phyloP scores from a whole-genome alignment of 92 coral and sea anemone genomes.

The Paramuricea clavata region DNA sequence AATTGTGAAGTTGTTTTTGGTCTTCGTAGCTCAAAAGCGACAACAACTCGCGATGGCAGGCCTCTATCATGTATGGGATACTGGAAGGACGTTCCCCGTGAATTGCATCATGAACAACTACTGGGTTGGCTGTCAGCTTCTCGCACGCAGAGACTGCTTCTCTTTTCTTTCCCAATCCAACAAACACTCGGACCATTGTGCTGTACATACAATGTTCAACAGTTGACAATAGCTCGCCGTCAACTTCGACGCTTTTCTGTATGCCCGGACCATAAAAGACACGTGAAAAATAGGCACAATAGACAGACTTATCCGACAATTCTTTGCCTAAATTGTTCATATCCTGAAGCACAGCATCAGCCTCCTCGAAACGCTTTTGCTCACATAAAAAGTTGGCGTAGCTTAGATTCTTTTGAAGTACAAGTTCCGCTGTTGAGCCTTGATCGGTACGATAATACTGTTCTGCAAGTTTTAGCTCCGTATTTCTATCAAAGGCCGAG shows the following conservation, averaged over 20 bases:
- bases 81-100: background rate
- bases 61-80: slow-evolving; percentile 9
- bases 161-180: background rate
- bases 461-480: background rate
- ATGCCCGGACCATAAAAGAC: background rate
- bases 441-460: background rate
- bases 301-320: background rate
- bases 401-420: background rate
- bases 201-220: background rate
- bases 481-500: background rate
- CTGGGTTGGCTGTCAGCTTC: background rate
- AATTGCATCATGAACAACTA: background rate
- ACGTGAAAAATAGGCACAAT: background rate
- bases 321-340: background rate
- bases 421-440: background rate
- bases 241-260: no score
- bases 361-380: no score
- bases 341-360: background rate
- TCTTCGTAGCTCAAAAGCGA: background rate
- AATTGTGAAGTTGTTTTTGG: no score
- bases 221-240: no score
- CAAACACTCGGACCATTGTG: background rate
- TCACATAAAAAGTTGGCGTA: no score
- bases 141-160: background rate
- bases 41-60: background rate